Conservation (phyloP, 2,797 vertebrate genomes). For the Myoxocephalus aenaeus region DNA sequence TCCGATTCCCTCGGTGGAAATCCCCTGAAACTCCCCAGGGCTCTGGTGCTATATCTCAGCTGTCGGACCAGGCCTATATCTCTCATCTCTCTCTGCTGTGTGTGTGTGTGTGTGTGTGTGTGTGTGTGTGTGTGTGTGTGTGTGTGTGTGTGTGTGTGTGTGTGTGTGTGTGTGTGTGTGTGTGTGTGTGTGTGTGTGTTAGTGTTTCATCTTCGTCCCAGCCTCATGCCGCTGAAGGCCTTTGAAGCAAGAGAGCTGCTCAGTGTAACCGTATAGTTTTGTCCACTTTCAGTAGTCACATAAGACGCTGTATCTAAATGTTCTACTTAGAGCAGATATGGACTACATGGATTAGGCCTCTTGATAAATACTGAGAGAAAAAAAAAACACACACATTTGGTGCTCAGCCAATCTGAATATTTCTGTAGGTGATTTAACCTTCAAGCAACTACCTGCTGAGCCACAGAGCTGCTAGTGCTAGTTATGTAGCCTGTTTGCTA, state of each 20-base stretch:
- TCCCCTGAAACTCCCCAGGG: conserved; percentile 81
- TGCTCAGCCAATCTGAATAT: background rate
- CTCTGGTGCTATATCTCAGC: conserved; percentile 78
- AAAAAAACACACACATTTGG: background rate
- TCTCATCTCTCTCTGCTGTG: conserved; percentile 58
- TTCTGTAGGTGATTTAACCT: background rate
- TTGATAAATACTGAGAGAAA: conserved; percentile 4
- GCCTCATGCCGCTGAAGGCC: conserved; percentile 43
- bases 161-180: conserved; percentile 22
- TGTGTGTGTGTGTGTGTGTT: conserved; percentile 15
- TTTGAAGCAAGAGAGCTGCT: conserved; percentile 74
- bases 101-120: conserved; percentile 35
- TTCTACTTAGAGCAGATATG: conserved; percentile 42
- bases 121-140: conserved; percentile 28
- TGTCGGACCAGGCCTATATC: conserved; percentile 73
- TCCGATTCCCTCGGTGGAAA: conserved; percentile 80
- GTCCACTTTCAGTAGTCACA: conserved; percentile 65
- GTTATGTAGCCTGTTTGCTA: background rate
- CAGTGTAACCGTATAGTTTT: conserved; percentile 65
- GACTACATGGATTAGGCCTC: conserved; percentile 17
- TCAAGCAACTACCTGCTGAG: background rate
- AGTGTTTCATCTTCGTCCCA: conserved; percentile 51
- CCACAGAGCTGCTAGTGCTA: background rate
- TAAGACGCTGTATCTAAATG: conserved; percentile 49
- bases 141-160: conserved; percentile 23